These are phyloP conservation scores for Anseranas semipalmata DNA, from an alignment of 2,113 vertebrate genomes.

Conservation along the genomic window DNA sequence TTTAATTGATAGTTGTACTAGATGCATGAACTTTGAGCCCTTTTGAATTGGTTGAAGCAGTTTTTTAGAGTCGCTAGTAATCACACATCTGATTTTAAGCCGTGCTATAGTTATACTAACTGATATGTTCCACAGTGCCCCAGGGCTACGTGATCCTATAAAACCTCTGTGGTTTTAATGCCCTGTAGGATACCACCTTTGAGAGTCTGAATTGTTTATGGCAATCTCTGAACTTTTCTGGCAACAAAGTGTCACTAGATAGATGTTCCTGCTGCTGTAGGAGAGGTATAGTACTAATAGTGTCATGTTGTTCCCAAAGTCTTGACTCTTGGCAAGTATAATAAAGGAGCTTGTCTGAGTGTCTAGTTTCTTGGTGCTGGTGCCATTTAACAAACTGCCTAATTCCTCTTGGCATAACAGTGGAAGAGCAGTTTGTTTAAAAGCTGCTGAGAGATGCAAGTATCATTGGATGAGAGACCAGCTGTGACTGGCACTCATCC, in stretches of 20 bases:
- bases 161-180: neutral
- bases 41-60: neutral
- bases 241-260: neutral
- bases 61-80: neutral
- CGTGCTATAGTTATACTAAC: neutral
- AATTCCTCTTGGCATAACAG: neutral
- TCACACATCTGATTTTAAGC: neutral
- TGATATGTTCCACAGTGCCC: neutral
- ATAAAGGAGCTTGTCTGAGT: neutral
- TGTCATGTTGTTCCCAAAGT: neutral
- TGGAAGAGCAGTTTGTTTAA: neutral
- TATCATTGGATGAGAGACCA: neutral
- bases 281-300: neutral
- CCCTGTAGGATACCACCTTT: neutral
- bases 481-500: neutral
- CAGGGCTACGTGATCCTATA: neutral
- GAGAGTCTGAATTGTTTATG: neutral
- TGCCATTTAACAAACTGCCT: neutral
- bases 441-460: neutral
- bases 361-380: conserved; percentile 1
- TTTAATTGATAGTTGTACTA: neutral
- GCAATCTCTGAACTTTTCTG: neutral
- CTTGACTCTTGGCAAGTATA: neutral
- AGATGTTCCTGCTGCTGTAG: neutral
- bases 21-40: neutral